phyloP scores from a whole-genome alignment of 1,140 invertebrate genomes.

The Eumaeus atala region DNA sequence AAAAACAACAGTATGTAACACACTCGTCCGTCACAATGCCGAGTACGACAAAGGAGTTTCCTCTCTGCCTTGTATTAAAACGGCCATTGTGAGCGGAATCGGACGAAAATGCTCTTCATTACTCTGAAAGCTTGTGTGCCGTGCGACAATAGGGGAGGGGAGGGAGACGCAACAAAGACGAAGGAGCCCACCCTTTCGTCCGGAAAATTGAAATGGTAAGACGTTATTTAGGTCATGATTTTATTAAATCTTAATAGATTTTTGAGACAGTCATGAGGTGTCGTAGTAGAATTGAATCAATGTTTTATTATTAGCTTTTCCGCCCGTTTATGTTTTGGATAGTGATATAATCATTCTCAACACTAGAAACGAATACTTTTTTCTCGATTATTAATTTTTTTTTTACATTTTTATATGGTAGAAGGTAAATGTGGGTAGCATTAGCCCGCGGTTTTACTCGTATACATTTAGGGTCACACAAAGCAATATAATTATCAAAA shows the following conservation, averaged over 20 bases:
- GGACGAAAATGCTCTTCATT: slow-evolving; percentile 73
- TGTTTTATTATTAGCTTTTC: too few relatives aligned
- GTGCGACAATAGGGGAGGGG: slow-evolving; percentile 53
- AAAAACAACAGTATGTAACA: slow-evolving; percentile 57
- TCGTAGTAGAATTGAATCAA: slow-evolving; percentile 1
- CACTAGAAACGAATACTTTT: too few relatives aligned
- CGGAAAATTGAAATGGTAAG: slow-evolving; percentile 72
- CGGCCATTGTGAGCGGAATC: slow-evolving; percentile 61
- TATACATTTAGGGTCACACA: too few relatives aligned
- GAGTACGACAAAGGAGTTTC: slow-evolving; percentile 59
- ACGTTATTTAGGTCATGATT: slow-evolving; percentile 70
- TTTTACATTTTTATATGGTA: too few relatives aligned
- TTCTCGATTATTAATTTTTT: too few relatives aligned
- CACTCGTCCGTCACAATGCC: slow-evolving; percentile 57
- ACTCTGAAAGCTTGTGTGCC: slow-evolving; percentile 70
- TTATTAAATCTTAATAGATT: slow-evolving; percentile 69
- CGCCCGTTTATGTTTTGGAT: too few relatives aligned
- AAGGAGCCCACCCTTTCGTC: slow-evolving; percentile 63
- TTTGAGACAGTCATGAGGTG: slow-evolving; percentile 20
- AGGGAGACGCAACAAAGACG: slow-evolving; percentile 49
- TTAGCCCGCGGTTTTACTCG: too few relatives aligned
- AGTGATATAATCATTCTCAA: too few relatives aligned
- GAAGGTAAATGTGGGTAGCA: too few relatives aligned
- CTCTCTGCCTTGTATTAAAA: slow-evolving; percentile 70
- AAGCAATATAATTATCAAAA: too few relatives aligned